These are phyloP conservation scores for Muscina levida DNA, from an alignment of 2,888 invertebrate species.

Conservation along the genomic window DNA sequence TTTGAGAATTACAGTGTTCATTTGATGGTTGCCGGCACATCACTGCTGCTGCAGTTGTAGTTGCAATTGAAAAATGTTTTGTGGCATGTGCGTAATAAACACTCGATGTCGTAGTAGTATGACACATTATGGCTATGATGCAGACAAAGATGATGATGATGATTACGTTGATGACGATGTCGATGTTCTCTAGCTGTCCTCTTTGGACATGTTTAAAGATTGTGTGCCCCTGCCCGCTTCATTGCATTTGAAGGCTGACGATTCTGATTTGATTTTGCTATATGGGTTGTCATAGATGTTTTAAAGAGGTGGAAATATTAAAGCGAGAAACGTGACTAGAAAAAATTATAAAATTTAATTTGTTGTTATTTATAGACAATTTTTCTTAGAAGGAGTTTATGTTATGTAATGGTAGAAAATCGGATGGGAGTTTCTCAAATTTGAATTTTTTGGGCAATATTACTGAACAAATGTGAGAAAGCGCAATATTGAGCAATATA, in stretches of 20 bases:
- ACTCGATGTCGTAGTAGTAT: slow-evolving; percentile 62
- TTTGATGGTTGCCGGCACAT: not conserved
- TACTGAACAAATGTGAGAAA: too few relatives aligned
- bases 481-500: too few relatives aligned
- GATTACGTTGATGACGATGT: not conserved
- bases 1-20: slow-evolving; percentile 8
- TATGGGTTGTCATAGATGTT: slow-evolving; percentile 55
- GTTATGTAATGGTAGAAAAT: too few relatives aligned
- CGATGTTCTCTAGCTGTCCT: not conserved
- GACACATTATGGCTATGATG: slow-evolving; percentile 52
- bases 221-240: not conserved
- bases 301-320: too few relatives aligned
- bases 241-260: slow-evolving; percentile 17
- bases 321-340: too few relatives aligned
- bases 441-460: too few relatives aligned
- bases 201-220: not conserved
- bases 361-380: too few relatives aligned
- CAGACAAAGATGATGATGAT: not conserved
- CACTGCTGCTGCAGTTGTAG: not conserved
- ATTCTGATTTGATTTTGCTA: slow-evolving; percentile 31
- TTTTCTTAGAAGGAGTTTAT: too few relatives aligned
- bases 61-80: slow-evolving; percentile 36
- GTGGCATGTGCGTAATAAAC: slow-evolving; percentile 67
- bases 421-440: too few relatives aligned
- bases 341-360: too few relatives aligned